Evolutionary conservation across 2,888 invertebrate species (phyloP), one percentile per base, ranked within the genome.

Genomic region (Polyploca ridens): DNA sequence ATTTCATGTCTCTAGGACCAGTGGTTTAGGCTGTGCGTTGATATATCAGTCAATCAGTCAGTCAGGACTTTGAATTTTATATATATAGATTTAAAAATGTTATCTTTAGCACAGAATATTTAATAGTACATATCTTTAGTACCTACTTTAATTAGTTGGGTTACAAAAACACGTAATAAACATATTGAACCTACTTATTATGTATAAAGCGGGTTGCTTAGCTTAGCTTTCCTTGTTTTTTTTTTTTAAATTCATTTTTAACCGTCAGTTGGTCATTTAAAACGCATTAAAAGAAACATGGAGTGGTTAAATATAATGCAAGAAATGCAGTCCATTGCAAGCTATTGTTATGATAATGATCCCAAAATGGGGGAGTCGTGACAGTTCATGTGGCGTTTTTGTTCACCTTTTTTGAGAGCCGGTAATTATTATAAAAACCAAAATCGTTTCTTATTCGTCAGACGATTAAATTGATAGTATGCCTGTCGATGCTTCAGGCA

Each of bases 311-410:
- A 54, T 54, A 19, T 10, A 54, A 54, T 8, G 3, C 16, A 54
- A n/a, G 14, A 49, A 49, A 16, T 27, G 27, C 27, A 27, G 27
- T 27, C 27, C 27, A 27, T 27, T 19, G 10, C 19, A 19, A 8
- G n/a, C 54, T 54, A 19, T 54, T 54, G 16, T 19, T 54, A 54
- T 54, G 54, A 54, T 54, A 54, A 54, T 54, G 54, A 54, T 54
- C 3, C 46, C 19, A 54, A 54, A 49, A 54, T 54, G 54, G 54
- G n/a, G 19, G 54, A 54, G 54, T 54, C 54, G 54, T 54, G 54
- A 54, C 10, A 19, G 3, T 19, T 10, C 19, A 19, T 10, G 54
- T 19, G 16, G 10, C 14, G 10, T 54, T 54, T 54, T 54, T 54
- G 54, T 54, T n/a, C 54, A 54, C 54, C 19, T 19, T n/a, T 54